A percentile compares a stretch with the other conserved stretches of the same genome.
Conservation (phyloP, 92 coral and sea anemone genomes). For the Palythoa caribaeorum region DNA sequence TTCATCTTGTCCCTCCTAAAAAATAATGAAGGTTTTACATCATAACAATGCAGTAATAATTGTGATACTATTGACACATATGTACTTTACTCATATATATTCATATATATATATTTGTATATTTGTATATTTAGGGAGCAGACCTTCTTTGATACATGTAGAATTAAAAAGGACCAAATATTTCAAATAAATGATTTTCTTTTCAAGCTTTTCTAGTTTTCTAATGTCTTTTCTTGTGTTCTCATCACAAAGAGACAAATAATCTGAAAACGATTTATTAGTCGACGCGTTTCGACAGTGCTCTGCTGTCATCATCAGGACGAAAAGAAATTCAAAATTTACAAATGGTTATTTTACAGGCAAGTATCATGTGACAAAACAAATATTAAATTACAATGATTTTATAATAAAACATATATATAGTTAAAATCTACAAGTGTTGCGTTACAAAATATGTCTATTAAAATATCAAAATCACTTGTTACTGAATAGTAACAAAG, state of each 20-base stretch:
- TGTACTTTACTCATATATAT: constrained; percentile 1
- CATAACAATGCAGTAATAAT: constrained; percentile 16
- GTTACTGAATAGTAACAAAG: constrained; percentile 30
- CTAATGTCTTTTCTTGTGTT: too few relatives aligned
- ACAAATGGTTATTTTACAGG: not conserved
- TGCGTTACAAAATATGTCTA: not conserved
- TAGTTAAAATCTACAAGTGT: not conserved
- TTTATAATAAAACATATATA: not conserved
- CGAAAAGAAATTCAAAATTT: constrained; percentile 10
- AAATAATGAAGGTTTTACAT: constrained; percentile 21
- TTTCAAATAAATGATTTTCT: too few relatives aligned
- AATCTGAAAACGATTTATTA: too few relatives aligned
- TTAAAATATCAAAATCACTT: constrained; percentile 9
- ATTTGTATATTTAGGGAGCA: too few relatives aligned
- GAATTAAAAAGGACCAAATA: too few relatives aligned
- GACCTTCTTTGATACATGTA: too few relatives aligned
- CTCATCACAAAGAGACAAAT: too few relatives aligned
- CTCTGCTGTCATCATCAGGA: not conserved
- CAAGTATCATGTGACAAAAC: not conserved
- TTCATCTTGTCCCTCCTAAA: constrained; percentile 24
- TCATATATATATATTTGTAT: too few relatives aligned
- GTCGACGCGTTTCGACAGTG: too few relatives aligned
- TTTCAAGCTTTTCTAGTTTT: too few relatives aligned
- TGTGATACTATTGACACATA: constrained; percentile 5
- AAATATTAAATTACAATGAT: not conserved